Base-by-base conservation (phyloP, 1,140 invertebrate species). In the Drosophila sulfurigaster region DNA sequence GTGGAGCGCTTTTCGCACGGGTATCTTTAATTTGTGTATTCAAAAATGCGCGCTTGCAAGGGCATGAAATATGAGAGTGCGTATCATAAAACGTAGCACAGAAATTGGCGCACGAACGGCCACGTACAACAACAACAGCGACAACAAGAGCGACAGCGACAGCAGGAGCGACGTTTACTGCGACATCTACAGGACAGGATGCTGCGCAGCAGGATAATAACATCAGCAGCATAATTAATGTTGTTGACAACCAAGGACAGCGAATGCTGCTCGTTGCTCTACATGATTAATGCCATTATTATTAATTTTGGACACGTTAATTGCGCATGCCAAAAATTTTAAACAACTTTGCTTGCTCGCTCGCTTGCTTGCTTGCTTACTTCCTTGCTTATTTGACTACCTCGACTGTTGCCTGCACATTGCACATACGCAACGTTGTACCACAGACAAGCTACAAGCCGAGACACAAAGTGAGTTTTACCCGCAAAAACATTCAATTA, bases 281-380 rank as follows among this genome's bases (percentile, higher is more conserved):
- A 20, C 54, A 79, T 89, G 81, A 89, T 89, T 76, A 76, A 89
- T 89, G 81, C 59, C 57, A 76, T 85, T 76, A 81, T 85, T 79
- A 81, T 89, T 89, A 83, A 89, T 81, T 89, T 77, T 74, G 65
- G 80, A 80, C 77, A 78, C 74, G 52, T 79, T 87, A 82, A 88
- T 87, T 86, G 58, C 64, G 63, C 75, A 72, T 72, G 60, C 63
- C 35, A 63, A 79, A 87, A 79, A 66, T 85, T 83, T 48, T 74
- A 74, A 80, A 81, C 66, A 77, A 79, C 68, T 70, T 71, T 69
- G 38, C 56, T 38, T 48, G 25, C 46, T 65, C 54, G 46, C 65
- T 32, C 32, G 66, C 49, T 43, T 66, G 35, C 54, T 35, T 48
- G 20, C 46, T 65, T 59, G 45, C 65, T 25, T 25, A 25, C 3